Base-by-base conservation (phyloP, 1,140 invertebrate species). In the Drosophila bocqueti region DNA sequence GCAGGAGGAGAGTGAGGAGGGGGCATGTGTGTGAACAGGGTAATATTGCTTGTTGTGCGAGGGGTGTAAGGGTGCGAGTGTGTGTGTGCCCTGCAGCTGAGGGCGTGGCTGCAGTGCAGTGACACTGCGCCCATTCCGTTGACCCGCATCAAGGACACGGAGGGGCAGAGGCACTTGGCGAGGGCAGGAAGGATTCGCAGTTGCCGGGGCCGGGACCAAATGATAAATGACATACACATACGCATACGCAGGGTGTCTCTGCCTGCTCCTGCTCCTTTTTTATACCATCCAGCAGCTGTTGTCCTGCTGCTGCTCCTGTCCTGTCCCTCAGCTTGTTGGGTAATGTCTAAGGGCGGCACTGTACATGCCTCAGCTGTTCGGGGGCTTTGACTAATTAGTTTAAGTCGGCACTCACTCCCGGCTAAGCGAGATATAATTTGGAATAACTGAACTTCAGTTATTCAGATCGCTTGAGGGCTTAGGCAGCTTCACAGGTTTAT, bases 51-150 rank as follows among this genome's bases (percentile, higher is more conserved):
- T 46, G 77, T 50, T 58, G 66, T 58, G 47, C 47, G 40, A 47
- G n/a, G 10, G 66, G 47, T 43, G 9, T 4, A 13, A 4, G 24
- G 18, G 21, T 7, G 31, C 4, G 8, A 9, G 24, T 24, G 36
- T 47, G 61, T 55, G 45, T 58, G 59, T 40, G 42, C 42, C 40
- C 36, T 72, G 65, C 65, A 68, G 45, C 54, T 59, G 74, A 43
- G 49, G 75, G 75, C 74, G 75, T 76, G 47, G 68, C 55, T 55
- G 52, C 74, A 57, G 83, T 87, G 79, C 83, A 87, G 64, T 89
- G 83, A 86, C 83, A 86, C 76, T 79, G 72, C 76, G 61, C 74
- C 63, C 71, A 62, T 89, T 79, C 67, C 83, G 71, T 86, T 86
- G 83, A 86, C 83, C 83, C 83, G 73, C 64, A 83, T 63, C 66